Evolutionary conservation across 1,140 invertebrate species (phyloP).

Genomic region (Samia ricini): DNA sequence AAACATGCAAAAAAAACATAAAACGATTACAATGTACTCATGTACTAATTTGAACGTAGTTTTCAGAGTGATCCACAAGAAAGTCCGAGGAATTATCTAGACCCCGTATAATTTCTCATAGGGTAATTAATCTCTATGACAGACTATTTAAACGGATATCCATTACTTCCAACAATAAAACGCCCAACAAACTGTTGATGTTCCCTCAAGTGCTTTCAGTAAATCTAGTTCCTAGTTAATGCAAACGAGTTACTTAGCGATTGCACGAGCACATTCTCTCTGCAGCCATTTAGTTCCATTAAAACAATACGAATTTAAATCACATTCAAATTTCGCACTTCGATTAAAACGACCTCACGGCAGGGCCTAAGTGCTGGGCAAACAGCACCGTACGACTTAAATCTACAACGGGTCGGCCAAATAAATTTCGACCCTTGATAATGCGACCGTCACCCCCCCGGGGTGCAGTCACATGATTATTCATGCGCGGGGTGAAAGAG

Average conservation of each 20-base stretch:
- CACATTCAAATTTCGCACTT: slow-evolving; percentile 71
- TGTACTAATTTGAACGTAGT: too few relatives aligned
- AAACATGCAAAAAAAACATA: too few relatives aligned
- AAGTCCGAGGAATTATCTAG: too few relatives aligned
- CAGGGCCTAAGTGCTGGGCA: slow-evolving; percentile 67
- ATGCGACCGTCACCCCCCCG: background rate
- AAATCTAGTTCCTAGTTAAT: slow-evolving; percentile 40
- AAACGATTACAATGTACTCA: too few relatives aligned
- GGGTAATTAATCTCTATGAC: too few relatives aligned
- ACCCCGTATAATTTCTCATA: too few relatives aligned
- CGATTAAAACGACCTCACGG: slow-evolving; percentile 68
- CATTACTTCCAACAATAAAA: too few relatives aligned
- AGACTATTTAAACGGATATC: too few relatives aligned
- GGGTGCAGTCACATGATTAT: background rate
- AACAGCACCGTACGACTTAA: slow-evolving; percentile 64
- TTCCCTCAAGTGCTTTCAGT: background rate
- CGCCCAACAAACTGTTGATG: background rate
- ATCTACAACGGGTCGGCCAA: slow-evolving; percentile 45
- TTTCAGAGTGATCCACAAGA: too few relatives aligned
- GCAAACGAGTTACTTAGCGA: slow-evolving; percentile 50
- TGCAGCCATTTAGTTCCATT: slow-evolving; percentile 55
- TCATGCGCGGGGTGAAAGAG: slow-evolving; percentile 23
- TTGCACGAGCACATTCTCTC: slow-evolving; percentile 37
- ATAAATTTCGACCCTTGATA: slow-evolving; percentile 11
- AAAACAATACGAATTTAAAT: slow-evolving; percentile 74